Evolutionary conservation across 2,113 vertebrate genomes (phyloP).

Genomic region (Ellobius talpinus): DNA sequence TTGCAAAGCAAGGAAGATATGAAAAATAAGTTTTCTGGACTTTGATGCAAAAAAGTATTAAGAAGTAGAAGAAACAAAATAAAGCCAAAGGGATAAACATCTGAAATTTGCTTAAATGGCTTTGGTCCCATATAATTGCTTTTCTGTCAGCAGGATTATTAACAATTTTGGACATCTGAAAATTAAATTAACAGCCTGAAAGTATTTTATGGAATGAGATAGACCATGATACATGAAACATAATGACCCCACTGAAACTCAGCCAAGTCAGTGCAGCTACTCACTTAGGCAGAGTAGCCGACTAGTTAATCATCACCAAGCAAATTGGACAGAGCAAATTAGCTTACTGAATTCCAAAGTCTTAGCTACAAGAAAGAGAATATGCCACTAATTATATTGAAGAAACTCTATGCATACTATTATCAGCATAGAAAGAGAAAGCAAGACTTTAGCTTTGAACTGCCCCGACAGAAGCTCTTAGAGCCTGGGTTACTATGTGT

Average conservation of each 20-base stretch:
- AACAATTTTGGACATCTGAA: slow-evolving; percentile 83
- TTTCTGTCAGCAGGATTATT: slow-evolving; percentile 79
- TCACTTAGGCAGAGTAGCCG: slow-evolving; percentile 81
- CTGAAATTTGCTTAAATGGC: slow-evolving; percentile 75
- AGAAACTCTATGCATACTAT: slow-evolving; percentile 73
- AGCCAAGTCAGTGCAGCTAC: slow-evolving; percentile 73
- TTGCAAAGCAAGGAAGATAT: background rate
- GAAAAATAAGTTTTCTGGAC: slow-evolving; percentile 66
- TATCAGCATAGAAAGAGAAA: slow-evolving; percentile 68
- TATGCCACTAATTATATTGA: slow-evolving; percentile 82
- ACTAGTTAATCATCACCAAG: slow-evolving; percentile 85
- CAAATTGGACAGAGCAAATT: slow-evolving; percentile 86
- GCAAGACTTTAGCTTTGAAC: slow-evolving; percentile 42
- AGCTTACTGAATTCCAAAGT: slow-evolving; percentile 82
- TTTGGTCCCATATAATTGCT: slow-evolving; percentile 78
- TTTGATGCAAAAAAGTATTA: slow-evolving; percentile 64
- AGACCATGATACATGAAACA: slow-evolving; percentile 78
- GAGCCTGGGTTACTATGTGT: slow-evolving; percentile 44
- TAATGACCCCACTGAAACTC: slow-evolving; percentile 84
- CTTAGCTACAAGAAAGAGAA: slow-evolving; percentile 78
- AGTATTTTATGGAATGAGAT: slow-evolving; percentile 81
- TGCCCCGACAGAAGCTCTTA: background rate
- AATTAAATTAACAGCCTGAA: slow-evolving; percentile 82
- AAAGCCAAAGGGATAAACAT: slow-evolving; percentile 81
- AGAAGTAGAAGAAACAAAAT: slow-evolving; percentile 71